Base-by-base conservation (phyloP, 2,888 invertebrate genomes). In the Heliconius ismenius region DNA sequence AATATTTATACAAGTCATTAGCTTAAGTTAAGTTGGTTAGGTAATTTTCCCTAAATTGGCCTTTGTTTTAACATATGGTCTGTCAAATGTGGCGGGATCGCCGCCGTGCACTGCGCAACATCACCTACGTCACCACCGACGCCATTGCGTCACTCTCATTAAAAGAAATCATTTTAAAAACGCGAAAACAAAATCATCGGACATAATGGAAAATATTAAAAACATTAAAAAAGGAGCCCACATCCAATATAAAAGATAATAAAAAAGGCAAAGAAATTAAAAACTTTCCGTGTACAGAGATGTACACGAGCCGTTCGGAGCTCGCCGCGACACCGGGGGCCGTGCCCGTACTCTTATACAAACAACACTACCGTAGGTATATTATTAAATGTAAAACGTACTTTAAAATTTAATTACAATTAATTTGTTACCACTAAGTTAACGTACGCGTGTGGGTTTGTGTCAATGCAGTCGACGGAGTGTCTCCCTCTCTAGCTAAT, bases 1-100 rank as follows among this genome's bases (percentile, higher is more conserved):
- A 92, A 93, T 93, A 94, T 93, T 93, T 93, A 93, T 93, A 94
- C 93, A 93, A 93, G 92, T 92, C 88, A 90, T 91, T 93, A 93
- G 93, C 94, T 93, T 94, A 93, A 93, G 93, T 93, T 93, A 93
- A 93, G 92, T 93, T 91, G 85, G 90, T 93, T 92, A 93, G 92
- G 92, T 92, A 85, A 90, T 88, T 91, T 88, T 90, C 91, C 93
- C 92, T 92, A 92, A 91, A 88, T 92, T 90, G 92, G 93, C 92
- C 91, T 90, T 39, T 91, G 92, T 90, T 90, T 87, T 88, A 89
- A 75, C 77, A 73, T 89, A 87, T 84, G 87, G 91, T 92, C 92
- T 92, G 93, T 93, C 93, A 91, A 91, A 90, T 88, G 92, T 85
- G 86, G 81, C 87, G 84, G 81, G 84, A 85, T 72, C 81, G 83